Percentiles rank a stretch among this genome's conserved stretches.
phyloP scores from a whole-genome alignment of 2,888 invertebrate genomes.

The Pemphredon lugubris region DNA sequence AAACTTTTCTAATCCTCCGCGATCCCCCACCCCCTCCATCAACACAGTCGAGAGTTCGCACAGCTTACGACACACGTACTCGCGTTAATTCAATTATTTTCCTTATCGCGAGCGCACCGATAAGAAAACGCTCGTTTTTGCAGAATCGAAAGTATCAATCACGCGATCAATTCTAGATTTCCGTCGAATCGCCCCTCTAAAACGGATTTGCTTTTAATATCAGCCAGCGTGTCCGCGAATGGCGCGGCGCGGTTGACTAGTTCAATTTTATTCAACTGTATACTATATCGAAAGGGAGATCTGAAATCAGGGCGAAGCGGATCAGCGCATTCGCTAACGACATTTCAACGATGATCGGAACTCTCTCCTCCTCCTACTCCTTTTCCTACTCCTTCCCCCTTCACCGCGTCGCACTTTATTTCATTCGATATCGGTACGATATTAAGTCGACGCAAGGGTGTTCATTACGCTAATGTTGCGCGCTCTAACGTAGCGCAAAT shows the following conservation, averaged over 20 bases:
- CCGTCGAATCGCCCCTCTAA: slow-evolving; percentile 17
- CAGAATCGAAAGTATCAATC: slow-evolving; percentile 32
- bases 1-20: too few species aligned
- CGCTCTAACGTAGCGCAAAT: slow-evolving; percentile 15
- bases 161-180: slow-evolving; percentile 19
- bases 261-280: slow-evolving; percentile 18
- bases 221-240: slow-evolving; percentile 22
- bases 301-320: slow-evolving; percentile 27
- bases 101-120: too few species aligned
- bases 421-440: slow-evolving; percentile 27
- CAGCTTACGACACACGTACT: too few species aligned
- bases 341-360: slow-evolving; percentile 47
- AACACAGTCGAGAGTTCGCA: too few species aligned
- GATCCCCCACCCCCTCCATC: too few species aligned
- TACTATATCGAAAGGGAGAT: background rate
- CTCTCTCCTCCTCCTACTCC: slow-evolving; percentile 16
- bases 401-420: slow-evolving; percentile 8
- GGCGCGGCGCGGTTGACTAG: slow-evolving; percentile 20
- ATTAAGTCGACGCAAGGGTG: slow-evolving; percentile 29
- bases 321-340: slow-evolving; percentile 52
- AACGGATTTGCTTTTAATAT: slow-evolving; percentile 35
- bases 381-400: background rate
- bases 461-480: slow-evolving; percentile 30
- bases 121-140: too few species aligned
- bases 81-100: too few species aligned